Evolutionary conservation across 2,113 vertebrate genomes (phyloP).

Genomic region (Oryzias curvinotus): DNA sequence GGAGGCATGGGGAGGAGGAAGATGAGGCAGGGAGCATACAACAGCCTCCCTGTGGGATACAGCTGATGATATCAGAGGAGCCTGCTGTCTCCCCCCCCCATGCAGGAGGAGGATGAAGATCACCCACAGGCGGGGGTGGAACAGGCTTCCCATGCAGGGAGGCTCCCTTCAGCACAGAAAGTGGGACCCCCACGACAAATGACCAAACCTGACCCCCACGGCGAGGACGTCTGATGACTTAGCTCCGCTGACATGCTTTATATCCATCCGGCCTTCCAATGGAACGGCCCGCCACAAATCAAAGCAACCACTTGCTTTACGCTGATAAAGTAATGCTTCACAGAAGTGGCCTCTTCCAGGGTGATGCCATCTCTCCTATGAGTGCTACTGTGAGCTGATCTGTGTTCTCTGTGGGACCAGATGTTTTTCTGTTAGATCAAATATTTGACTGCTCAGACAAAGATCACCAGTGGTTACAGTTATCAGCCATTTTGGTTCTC

Average conservation of each 20-base stretch:
- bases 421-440: no score
- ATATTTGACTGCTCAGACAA: no score
- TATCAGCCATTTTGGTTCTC: no score
- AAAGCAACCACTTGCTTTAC: no score
- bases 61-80: slow-evolving; percentile 54
- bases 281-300: no score
- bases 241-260: background rate
- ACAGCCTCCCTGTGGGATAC: slow-evolving; percentile 30
- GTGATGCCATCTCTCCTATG: no score
- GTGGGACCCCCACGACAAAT: background rate
- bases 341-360: no score
- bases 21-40: slow-evolving; percentile 22
- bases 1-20: background rate
- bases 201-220: background rate
- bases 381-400: no score
- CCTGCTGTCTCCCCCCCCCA: slow-evolving; percentile 8
- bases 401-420: no score
- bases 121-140: slow-evolving; percentile 12
- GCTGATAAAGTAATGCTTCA: no score
- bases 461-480: no score
- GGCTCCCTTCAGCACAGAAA: background rate
- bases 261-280: no score
- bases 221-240: background rate
- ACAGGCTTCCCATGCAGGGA: background rate
- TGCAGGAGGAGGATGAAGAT: slow-evolving; percentile 8